Evolutionary conservation across 37 sponge, comb jelly and placozoan genomes (phyloP).

Genomic region (Theonella swinhoei): DNA sequence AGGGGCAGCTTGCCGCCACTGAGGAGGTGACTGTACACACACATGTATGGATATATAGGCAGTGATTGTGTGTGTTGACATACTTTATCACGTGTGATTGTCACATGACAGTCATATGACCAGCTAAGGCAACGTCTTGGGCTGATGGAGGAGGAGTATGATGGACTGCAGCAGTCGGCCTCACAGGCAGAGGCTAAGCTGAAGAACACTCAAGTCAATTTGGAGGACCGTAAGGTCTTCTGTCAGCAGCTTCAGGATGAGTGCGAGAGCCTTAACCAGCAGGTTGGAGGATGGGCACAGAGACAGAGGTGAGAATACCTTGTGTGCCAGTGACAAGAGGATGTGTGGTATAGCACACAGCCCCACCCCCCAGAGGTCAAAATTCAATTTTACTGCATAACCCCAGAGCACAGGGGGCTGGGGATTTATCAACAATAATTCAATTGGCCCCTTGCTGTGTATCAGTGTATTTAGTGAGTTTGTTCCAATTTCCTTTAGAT

Average conservation of each 20-base stretch:
- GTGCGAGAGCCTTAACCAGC: slow-evolving; percentile 1
- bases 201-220: background rate
- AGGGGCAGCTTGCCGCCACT: slow-evolving; percentile 15
- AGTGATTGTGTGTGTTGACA: no score
- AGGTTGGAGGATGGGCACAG: background rate
- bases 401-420: no score
- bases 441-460: no score
- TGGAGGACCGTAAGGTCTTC: background rate
- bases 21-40: slow-evolving; percentile 13
- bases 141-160: slow-evolving; percentile 29
- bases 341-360: no score
- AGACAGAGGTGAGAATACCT: slow-evolving; percentile 1
- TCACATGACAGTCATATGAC: background rate
- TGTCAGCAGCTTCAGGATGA: slow-evolving; percentile 39
- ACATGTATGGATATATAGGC: no score
- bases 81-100: no score
- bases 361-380: no score
- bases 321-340: background rate
- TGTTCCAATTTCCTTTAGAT: background rate
- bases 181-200: slow-evolving; percentile 19
- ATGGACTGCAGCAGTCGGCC: slow-evolving; percentile 8
- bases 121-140: slow-evolving; percentile 9
- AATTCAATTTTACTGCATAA: no score
- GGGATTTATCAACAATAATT: no score
- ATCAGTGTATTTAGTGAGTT: no score